Evolutionary conservation across 2,797 vertebrate species (phyloP).

Genomic region (Pantherophis vulpinus): DNA sequence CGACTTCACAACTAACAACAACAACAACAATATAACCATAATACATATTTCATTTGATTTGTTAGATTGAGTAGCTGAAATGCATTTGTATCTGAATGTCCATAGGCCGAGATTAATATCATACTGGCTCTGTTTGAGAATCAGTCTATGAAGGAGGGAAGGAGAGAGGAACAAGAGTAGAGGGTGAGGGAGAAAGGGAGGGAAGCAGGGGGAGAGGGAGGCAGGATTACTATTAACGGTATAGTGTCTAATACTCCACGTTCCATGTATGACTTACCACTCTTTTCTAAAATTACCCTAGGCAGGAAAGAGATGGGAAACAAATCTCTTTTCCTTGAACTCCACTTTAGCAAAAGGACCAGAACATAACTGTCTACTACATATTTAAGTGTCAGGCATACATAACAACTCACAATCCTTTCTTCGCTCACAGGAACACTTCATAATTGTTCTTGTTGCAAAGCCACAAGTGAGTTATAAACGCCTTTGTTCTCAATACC

Average conservation of each 20-base stretch:
- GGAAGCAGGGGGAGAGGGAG: not conserved
- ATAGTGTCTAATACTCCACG: not conserved
- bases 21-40: too few species aligned
- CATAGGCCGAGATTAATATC: not conserved
- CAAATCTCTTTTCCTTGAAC: not conserved
- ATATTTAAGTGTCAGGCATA: conserved; percentile 18
- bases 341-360: conserved; percentile 22
- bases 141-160: too few species aligned
- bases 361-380: conserved; percentile 7
- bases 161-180: not conserved
- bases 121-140: not conserved
- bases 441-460: conserved; percentile 52
- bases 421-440: conserved; percentile 52
- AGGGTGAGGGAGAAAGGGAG: too few species aligned
- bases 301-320: not conserved
- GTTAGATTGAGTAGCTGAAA: not conserved
- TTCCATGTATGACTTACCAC: not conserved
- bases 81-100: not conserved
- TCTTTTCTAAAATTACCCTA: not conserved
- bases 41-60: too few species aligned
- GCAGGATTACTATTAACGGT: not conserved
- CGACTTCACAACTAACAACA: too few species aligned
- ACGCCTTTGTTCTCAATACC: conserved; percentile 55
- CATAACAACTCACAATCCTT: conserved; percentile 17
- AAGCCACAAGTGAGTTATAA: conserved; percentile 58